These are phyloP conservation scores for Ennomos quercinarius DNA, from an alignment of 2,888 invertebrate genomes.

Conservation along the genomic window DNA sequence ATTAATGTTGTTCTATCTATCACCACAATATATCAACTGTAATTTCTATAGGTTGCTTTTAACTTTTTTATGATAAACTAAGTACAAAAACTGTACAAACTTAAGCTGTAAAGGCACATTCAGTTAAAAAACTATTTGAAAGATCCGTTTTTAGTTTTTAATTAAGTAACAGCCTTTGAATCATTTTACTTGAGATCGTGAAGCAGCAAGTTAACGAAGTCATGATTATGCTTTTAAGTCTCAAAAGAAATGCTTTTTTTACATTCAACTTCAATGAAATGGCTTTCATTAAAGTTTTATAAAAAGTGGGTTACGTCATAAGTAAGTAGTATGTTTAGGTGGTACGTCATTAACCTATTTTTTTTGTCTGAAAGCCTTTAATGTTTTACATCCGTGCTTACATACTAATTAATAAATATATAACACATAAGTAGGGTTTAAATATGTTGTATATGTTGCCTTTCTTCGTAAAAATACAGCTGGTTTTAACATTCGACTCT, in stretches of 20 bases:
- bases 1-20: too few species aligned
- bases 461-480: too few species aligned
- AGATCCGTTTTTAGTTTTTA: slow-evolving; percentile 67
- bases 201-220: slow-evolving; percentile 74
- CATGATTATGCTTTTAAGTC: slow-evolving; percentile 77
- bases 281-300: slow-evolving; percentile 64
- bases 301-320: slow-evolving; percentile 18
- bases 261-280: slow-evolving; percentile 60
- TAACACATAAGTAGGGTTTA: too few species aligned
- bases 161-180: slow-evolving; percentile 59
- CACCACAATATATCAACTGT: too few species aligned
- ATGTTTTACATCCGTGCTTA: too few species aligned
- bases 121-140: slow-evolving; percentile 56
- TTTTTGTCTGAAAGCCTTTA: too few species aligned
- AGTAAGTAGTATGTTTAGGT: background rate
- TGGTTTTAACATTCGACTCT: too few species aligned
- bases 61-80: too few species aligned
- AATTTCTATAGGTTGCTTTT: too few species aligned
- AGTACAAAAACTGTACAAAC: slow-evolving; percentile 5
- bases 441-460: too few species aligned
- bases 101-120: slow-evolving; percentile 36
- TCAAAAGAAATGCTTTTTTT: slow-evolving; percentile 66
- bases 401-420: too few species aligned
- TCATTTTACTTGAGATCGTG: slow-evolving; percentile 65
- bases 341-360: slow-evolving; percentile 1